phyloP scores from a whole-genome alignment of 2,113 vertebrate genomes.

The Empidonax alnorum region DNA sequence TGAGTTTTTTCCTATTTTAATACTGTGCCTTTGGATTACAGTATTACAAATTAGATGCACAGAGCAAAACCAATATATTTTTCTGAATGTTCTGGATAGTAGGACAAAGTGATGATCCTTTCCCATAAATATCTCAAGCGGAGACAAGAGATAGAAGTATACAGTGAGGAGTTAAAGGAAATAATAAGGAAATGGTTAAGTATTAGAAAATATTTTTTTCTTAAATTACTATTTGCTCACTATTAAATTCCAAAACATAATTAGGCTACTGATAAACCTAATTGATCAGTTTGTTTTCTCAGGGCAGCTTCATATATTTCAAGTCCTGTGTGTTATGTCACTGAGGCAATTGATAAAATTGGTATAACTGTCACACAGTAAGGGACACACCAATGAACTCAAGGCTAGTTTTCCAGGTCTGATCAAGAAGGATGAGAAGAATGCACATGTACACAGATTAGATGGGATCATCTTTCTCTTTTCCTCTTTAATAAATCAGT shows the following conservation, averaged over 20 bases:
- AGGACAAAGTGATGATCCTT: not conserved
- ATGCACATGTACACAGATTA: not conserved
- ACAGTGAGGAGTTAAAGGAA: not conserved
- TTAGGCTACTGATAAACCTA: not conserved
- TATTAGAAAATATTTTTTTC: not conserved
- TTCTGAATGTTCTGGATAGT: not conserved
- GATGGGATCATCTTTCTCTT: not conserved
- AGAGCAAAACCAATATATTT: not conserved
- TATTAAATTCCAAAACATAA: not conserved
- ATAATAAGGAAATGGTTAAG: not conserved
- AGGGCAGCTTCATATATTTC: not conserved
- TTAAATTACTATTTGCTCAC: not conserved
- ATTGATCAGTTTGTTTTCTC: not conserved
- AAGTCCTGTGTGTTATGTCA: fast-evolving
- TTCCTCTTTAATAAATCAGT: not conserved
- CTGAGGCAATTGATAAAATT: not conserved
- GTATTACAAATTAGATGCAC: not conserved
- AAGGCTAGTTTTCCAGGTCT: not conserved
- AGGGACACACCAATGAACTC: not conserved
- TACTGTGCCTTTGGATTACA: not conserved
- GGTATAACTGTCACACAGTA: not conserved
- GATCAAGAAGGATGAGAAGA: not conserved
- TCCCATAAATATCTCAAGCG: not conserved
- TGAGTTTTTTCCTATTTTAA: not conserved
- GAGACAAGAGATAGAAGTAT: not conserved